Conservation (phyloP, 2,113 vertebrate species). For the Irena cyanogastra region DNA sequence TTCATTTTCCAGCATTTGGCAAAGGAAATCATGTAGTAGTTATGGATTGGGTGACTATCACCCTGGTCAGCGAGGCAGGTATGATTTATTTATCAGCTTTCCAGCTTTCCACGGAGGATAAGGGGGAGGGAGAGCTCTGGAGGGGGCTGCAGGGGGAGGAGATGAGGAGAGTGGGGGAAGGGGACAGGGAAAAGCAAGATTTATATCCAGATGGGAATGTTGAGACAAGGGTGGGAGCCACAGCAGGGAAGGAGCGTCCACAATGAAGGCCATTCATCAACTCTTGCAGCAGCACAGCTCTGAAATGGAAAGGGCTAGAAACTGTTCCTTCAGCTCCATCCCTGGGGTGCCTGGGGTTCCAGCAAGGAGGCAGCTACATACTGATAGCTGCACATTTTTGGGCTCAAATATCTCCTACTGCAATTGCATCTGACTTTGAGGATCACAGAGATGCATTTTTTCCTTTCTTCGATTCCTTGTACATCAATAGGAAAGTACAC, state of each 20-base stretch:
- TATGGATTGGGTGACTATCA: constrained; percentile 67
- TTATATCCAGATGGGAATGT: constrained; percentile 67
- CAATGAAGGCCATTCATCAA: constrained; percentile 72
- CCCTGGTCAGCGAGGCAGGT: not conserved
- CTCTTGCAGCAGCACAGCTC: constrained; percentile 11
- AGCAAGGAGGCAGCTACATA: constrained; percentile 39
- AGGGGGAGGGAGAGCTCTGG: not conserved
- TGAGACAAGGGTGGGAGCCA: constrained; percentile 54
- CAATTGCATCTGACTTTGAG: not conserved
- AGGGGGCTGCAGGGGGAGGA: not conserved
- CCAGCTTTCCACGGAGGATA: constrained; percentile 26
- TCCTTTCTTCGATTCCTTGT: not conserved
- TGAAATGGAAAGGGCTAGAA: constrained; percentile 51
- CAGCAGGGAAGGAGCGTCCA: constrained; percentile 38
- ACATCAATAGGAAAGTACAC: not conserved
- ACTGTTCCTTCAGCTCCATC: constrained; percentile 57
- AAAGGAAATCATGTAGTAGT: constrained; percentile 39
- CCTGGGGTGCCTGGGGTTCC: constrained; percentile 16
- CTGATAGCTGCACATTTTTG: not conserved
- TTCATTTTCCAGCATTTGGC: constrained; percentile 49
- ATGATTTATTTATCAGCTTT: constrained; percentile 65
- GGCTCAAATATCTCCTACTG: not conserved
- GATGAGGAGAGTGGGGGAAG: constrained; percentile 15
- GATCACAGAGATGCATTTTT: not conserved
- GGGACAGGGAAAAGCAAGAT: constrained; percentile 49